These are phyloP conservation scores for Scolopax bukidnonensis DNA, from an alignment of 2,797 vertebrate genomes.

Conservation along the genomic window DNA sequence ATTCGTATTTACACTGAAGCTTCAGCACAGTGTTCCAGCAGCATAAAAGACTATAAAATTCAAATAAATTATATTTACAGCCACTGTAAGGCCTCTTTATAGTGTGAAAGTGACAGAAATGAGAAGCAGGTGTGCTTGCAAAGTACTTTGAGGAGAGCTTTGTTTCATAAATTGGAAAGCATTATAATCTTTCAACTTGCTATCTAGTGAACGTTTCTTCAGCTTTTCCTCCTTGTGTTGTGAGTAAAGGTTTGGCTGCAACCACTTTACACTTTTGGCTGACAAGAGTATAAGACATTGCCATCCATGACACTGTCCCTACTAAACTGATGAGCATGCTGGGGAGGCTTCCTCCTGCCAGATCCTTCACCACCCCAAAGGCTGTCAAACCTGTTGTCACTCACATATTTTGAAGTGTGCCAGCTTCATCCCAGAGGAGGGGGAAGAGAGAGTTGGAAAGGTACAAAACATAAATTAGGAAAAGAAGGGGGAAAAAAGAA, in stretches of 20 bases:
- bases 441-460: neutral
- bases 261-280: slow-evolving; percentile 10
- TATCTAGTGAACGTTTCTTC: neutral
- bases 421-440: neutral
- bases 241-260: slow-evolving; percentile 18
- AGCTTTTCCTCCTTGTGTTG: neutral
- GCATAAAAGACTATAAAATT: neutral
- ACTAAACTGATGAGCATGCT: neutral
- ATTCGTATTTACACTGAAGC: neutral
- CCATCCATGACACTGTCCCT: neutral
- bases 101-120: neutral
- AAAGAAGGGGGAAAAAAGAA: neutral
- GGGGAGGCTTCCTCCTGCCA: neutral
- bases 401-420: neutral
- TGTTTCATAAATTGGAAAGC: slow-evolving; percentile 14
- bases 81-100: neutral
- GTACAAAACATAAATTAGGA: neutral
- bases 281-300: slow-evolving; percentile 10
- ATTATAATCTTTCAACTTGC: neutral
- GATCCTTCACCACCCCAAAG: neutral
- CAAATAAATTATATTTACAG: neutral
- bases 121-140: neutral
- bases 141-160: neutral
- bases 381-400: slow-evolving; percentile 50
- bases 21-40: neutral